phyloP scores from a whole-genome alignment of 2,113 vertebrate species.

The Lagenorhynchus albirostris region DNA sequence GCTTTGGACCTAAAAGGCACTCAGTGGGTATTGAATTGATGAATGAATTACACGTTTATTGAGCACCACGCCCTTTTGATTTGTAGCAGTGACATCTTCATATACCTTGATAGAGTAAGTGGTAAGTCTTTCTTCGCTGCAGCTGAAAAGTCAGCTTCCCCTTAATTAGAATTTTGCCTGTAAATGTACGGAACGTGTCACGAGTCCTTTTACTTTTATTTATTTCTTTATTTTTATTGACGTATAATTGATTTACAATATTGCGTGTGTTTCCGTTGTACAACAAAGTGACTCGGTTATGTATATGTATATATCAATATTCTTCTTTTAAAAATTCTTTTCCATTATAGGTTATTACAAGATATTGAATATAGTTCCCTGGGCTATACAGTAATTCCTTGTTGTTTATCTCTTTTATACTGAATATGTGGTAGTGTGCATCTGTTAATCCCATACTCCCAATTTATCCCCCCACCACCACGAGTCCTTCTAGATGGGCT shows the following conservation, averaged over 20 bases:
- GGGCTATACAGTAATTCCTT: background rate
- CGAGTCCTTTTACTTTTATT: background rate
- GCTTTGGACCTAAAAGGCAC: background rate
- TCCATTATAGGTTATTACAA: background rate
- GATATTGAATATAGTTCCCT: background rate
- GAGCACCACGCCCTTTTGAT: background rate
- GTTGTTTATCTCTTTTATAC: background rate
- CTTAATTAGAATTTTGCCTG: too few species aligned
- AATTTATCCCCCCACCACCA: background rate
- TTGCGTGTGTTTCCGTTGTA: background rate
- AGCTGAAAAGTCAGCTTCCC: background rate
- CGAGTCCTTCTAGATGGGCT: background rate
- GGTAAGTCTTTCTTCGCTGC: background rate
- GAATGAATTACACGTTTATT: accelerated
- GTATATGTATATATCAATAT: background rate
- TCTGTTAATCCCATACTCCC: background rate
- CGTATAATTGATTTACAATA: background rate
- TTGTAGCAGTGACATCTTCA: background rate
- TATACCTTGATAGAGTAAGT: background rate
- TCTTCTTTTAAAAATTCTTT: background rate
- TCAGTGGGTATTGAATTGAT: background rate
- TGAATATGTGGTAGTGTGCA: background rate
- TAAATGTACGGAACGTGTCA: accelerated
- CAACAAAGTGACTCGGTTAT: background rate
- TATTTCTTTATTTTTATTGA: background rate